These are phyloP conservation scores for Liodrosophila aerea DNA, from an alignment of 2,888 invertebrate genomes.

Conservation along the genomic window DNA sequence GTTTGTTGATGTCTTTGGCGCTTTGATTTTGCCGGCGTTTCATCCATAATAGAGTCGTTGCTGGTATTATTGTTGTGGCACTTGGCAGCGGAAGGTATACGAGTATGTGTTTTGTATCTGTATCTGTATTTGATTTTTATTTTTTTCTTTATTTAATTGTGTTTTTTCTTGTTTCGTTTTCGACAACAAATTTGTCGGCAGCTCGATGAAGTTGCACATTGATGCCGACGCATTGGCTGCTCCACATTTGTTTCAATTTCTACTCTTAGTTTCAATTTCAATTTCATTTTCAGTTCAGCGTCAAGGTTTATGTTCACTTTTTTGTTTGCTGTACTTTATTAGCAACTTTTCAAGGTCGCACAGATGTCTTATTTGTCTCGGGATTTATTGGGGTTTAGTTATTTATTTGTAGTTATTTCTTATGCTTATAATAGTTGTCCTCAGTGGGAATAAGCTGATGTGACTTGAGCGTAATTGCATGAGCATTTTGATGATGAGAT, in stretches of 20 bases:
- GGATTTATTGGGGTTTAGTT: conserved; percentile 10
- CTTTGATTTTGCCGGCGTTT: conserved; percentile 62
- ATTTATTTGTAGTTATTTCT: neutral
- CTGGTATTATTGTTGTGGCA: conserved; percentile 23
- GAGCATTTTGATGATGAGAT: neutral
- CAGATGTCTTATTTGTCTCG: conserved; percentile 25
- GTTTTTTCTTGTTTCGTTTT: neutral
- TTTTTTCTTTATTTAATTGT: neutral
- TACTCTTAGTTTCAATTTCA: conserved; percentile 1
- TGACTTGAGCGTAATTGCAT: conserved; percentile 2
- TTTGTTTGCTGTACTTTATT: conserved; percentile 6
- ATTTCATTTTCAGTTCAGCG: neutral
- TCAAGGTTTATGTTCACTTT: conserved; percentile 2
- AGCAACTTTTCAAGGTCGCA: conserved; percentile 14
- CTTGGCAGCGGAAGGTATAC: conserved; percentile 50
- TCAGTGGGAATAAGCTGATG: conserved; percentile 17
- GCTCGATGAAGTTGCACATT: conserved; percentile 9
- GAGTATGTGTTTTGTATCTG: conserved; percentile 27
- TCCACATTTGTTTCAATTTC: neutral
- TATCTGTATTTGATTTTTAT: conserved; percentile 3
- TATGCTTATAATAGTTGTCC: conserved; percentile 14
- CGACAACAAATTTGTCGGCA: conserved; percentile 45
- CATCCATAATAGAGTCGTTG: conserved; percentile 52
- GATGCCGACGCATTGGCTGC: neutral
- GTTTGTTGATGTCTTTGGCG: conserved; percentile 37